A percentile compares a stretch with the other conserved stretches of the same genome.
Conservation (phyloP, 2,113 vertebrate species). For the Scophthalmus maximus region DNA sequence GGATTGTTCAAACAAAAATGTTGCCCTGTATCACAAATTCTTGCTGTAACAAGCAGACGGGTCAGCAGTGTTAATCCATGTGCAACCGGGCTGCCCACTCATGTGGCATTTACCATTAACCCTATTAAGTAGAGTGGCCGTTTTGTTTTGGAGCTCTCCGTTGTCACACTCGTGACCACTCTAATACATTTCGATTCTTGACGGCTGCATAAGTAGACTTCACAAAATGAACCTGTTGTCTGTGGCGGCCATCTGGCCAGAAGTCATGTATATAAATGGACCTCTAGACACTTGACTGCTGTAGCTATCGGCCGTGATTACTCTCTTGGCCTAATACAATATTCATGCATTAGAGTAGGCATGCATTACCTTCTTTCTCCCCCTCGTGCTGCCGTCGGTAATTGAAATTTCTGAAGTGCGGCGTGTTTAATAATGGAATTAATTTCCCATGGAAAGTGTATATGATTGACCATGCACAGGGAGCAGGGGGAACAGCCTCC, state of each 20-base stretch:
- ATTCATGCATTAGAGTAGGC: conserved; percentile 79
- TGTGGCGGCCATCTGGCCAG: conserved; percentile 74
- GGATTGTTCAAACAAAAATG: conserved; percentile 40
- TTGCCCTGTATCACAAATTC: conserved; percentile 41
- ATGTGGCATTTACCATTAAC: conserved; percentile 48
- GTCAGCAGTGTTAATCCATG: conserved; percentile 65
- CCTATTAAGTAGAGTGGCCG: conserved; percentile 61
- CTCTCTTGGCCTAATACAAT: conserved; percentile 79
- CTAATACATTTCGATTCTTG: conserved; percentile 61
- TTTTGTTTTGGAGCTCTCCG: conserved; percentile 53
- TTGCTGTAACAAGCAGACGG: conserved; percentile 48
- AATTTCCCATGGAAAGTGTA: conserved; percentile 84
- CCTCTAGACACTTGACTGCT: conserved; percentile 74
- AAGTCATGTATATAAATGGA: conserved; percentile 78
- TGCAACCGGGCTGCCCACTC: conserved; percentile 38
- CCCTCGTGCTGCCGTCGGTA: conserved; percentile 73
- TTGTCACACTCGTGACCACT: conserved; percentile 58
- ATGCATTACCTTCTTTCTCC: conserved; percentile 65
- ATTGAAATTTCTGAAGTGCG: conserved; percentile 86
- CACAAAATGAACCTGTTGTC: conserved; percentile 75
- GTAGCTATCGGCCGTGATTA: conserved; percentile 72
- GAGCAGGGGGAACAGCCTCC: conserved; percentile 47
- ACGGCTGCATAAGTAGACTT: conserved; percentile 73
- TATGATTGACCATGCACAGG: conserved; percentile 78
- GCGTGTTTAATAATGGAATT: conserved; percentile 87